These are phyloP conservation scores for Coelinius sp. DNA, from an alignment of 2,888 invertebrate species.

Conservation along the genomic window DNA sequence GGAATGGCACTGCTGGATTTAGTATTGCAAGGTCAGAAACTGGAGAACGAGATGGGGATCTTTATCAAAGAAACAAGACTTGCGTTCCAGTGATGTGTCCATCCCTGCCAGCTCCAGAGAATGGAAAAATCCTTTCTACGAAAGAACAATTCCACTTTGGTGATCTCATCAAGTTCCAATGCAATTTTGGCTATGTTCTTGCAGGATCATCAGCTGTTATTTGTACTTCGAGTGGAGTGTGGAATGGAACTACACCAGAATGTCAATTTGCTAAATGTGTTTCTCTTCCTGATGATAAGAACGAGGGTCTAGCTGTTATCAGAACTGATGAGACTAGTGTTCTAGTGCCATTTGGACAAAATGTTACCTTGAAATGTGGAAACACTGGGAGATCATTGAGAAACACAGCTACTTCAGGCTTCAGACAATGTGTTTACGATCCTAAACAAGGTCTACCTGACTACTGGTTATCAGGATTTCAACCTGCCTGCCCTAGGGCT, in stretches of 20 bases:
- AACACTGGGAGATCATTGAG: constrained; percentile 84
- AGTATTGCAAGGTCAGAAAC: constrained; percentile 85
- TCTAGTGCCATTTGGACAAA: constrained; percentile 89
- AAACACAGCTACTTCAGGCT: constrained; percentile 85
- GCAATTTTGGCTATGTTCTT: constrained; percentile 95
- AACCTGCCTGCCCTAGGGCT: constrained; percentile 88
- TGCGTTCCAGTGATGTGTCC: constrained; percentile 96
- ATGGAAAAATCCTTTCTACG: constrained; percentile 87
- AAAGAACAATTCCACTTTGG: constrained; percentile 89
- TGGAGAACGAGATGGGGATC: constrained; percentile 90
- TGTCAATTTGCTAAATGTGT: constrained; percentile 97
- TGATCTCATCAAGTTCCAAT: constrained; percentile 91
- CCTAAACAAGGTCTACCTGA: constrained; percentile 91
- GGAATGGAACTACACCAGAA: constrained; percentile 94
- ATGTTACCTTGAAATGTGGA: constrained; percentile 88
- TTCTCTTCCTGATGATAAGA: constrained; percentile 89
- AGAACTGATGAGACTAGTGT: constrained; percentile 87
- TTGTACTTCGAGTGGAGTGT: constrained; percentile 90
- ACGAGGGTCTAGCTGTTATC: constrained; percentile 85
- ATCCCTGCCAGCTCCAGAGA: constrained; percentile 82
- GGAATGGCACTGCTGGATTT: constrained; percentile 93
- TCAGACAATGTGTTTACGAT: constrained; percentile 96
- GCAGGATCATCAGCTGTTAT: constrained; percentile 87
- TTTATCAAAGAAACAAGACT: constrained; percentile 91
- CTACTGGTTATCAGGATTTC: constrained; percentile 90